Evolutionary conservation across 2,888 invertebrate species (phyloP), one percentile per base, ranked within the genome.

Genomic region (Drosophila fulvimacula): DNA sequence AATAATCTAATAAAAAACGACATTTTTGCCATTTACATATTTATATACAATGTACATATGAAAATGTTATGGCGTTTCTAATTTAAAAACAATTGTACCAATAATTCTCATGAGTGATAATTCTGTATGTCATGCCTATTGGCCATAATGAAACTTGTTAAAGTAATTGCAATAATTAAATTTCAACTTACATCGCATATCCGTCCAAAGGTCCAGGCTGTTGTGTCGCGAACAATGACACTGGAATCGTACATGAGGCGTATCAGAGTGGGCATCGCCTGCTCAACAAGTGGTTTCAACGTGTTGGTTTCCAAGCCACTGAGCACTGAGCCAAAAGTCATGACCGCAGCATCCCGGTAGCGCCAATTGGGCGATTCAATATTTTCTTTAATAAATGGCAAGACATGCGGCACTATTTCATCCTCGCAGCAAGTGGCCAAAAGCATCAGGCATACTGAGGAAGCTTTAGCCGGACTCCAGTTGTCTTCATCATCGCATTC

Each of bases 391-490:
- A 99, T 98, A 92, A 99, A 99, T 21, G 99, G 99, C 87, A 99
- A 93, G 15, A 99, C 98, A 92, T 96, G 96, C 0, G 96, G 96
- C n/a, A 99, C 97, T 74, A 99, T 97, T 90, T 97, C 97, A 92
- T 99, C 98, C 93, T 99, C 99, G 91, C 99, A 99, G 91, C 99
- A 99, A 51, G 98, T 97, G 21, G 99, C 97, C 80, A 99, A 94
- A 52, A 99, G 94, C 98, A 99, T 99, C 30, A 99, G 94, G 92
- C 99, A 99, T 5, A 99, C 99, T 38, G 99, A 98, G 4, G 99
- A 98, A 1, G 99, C 99, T 93, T 99, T 99, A 81, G 98, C 97
- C 0, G 99, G 99, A 93, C 98, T 99, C 99, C 99, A 99, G 89
- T 98, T 99, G 90, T 99, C 97, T 92, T 99, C 99, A 93, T 99